Conservation (phyloP, 1,140 invertebrate species). For the Drosophila funebris region DNA sequence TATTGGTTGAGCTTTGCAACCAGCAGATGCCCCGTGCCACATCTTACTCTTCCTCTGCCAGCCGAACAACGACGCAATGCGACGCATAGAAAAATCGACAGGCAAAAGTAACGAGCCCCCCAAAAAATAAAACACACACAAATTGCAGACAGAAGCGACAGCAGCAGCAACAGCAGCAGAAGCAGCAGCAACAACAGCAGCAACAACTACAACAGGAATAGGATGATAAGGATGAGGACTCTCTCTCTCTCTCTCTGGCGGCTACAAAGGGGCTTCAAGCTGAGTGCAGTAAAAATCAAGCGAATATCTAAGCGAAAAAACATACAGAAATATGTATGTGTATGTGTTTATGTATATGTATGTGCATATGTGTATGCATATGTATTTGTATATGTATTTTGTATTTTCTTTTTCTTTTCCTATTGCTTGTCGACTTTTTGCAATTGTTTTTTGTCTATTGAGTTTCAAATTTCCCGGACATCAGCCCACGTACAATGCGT, state of each 20-base stretch:
- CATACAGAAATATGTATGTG: background rate
- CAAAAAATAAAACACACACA: conserved; percentile 2
- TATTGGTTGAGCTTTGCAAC: conserved; percentile 45
- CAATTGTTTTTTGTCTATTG: conserved; percentile 70
- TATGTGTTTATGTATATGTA: background rate
- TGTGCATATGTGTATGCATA: background rate
- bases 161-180: background rate
- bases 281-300: conserved; percentile 81
- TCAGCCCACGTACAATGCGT: conserved; percentile 69
- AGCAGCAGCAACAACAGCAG: background rate
- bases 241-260: background rate
- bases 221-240: conserved; percentile 27
- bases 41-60: background rate
- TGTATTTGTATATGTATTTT: conserved; percentile 4
- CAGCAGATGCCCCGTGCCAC: conserved; percentile 11
- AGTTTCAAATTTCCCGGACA: conserved; percentile 75
- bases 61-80: conserved; percentile 49
- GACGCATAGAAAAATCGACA: conserved; percentile 71
- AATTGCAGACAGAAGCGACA: conserved; percentile 4
- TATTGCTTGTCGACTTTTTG: conserved; percentile 67
- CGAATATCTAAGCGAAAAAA: conserved; percentile 54
- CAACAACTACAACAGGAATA: too few species aligned
- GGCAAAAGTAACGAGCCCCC: conserved; percentile 23
- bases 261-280: conserved; percentile 46
- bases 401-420: conserved; percentile 70